phyloP scores from a whole-genome alignment of 2,888 invertebrate species.

The Drosophila borealis region DNA sequence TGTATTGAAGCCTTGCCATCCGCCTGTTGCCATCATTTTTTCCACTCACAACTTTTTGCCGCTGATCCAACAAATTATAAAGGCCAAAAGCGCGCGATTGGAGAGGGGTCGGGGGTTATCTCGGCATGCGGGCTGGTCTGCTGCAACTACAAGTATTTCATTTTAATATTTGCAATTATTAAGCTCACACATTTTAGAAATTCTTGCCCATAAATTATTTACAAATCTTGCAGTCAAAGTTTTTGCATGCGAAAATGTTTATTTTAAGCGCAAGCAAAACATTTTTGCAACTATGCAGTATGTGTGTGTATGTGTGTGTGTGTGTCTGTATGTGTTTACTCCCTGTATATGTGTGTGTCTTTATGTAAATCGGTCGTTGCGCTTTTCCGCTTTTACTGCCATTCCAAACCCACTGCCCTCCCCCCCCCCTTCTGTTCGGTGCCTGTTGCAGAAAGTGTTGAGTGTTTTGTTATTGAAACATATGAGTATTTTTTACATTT shows the following conservation, averaged over 20 bases:
- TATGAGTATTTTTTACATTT: slow-evolving; percentile 64
- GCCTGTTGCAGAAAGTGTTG: slow-evolving; percentile 57
- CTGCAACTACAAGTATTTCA: slow-evolving; percentile 23
- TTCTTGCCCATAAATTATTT: slow-evolving; percentile 60
- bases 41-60: slow-evolving; percentile 30
- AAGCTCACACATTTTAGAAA: slow-evolving; percentile 58
- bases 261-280: slow-evolving; percentile 49
- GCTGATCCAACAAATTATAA: slow-evolving; percentile 22
- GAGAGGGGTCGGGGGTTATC: background rate
- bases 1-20: slow-evolving; percentile 50
- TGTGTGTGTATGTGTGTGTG: slow-evolving; percentile 19
- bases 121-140: background rate
- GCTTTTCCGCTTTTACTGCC: slow-evolving; percentile 54
- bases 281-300: slow-evolving; percentile 35
- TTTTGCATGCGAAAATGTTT: slow-evolving; percentile 33
- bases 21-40: slow-evolving; percentile 7
- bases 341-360: background rate
- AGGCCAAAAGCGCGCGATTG: slow-evolving; percentile 12
- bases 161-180: slow-evolving; percentile 48
- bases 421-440: background rate
- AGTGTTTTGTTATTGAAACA: slow-evolving; percentile 81
- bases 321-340: slow-evolving; percentile 8
- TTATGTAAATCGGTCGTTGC: slow-evolving; percentile 77
- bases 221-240: slow-evolving; percentile 60
- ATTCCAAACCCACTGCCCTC: background rate